Evolutionary conservation across 2,797 vertebrate genomes (phyloP).

Genomic region (Aselliscus stoliczkanus): DNA sequence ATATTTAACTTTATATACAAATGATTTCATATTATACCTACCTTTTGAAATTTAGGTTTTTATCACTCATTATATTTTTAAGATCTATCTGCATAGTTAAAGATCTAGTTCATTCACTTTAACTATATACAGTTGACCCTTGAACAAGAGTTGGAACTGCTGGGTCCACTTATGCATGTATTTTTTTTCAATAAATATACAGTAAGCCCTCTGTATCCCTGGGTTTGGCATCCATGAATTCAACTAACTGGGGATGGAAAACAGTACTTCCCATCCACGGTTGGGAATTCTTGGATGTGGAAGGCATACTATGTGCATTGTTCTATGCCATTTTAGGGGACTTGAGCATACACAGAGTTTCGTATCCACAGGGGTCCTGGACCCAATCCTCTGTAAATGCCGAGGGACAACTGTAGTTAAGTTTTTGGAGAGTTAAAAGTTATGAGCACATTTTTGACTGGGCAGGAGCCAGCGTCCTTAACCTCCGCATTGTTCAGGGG

Average conservation of each 20-base stretch:
- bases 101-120: not conserved
- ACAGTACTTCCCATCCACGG: not conserved
- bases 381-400: not conserved
- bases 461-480: not conserved
- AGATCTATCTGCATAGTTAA: not conserved
- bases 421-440: not conserved
- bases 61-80: not conserved
- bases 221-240: not conserved
- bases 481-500: not conserved
- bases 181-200: not conserved
- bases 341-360: not conserved
- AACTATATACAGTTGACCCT: not conserved
- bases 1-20: not conserved
- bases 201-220: not conserved
- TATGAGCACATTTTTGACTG: not conserved
- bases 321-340: not conserved
- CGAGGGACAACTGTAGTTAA: not conserved
- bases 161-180: not conserved
- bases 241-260: not conserved
- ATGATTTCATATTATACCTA: not conserved
- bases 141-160: not conserved
- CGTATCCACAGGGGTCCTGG: not conserved
- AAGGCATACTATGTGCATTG: not conserved
- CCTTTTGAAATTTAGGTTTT: not conserved
- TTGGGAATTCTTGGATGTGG: not conserved